Evolutionary conservation across 2,888 invertebrate genomes (phyloP).

Genomic region (Orthosia incerta): DNA sequence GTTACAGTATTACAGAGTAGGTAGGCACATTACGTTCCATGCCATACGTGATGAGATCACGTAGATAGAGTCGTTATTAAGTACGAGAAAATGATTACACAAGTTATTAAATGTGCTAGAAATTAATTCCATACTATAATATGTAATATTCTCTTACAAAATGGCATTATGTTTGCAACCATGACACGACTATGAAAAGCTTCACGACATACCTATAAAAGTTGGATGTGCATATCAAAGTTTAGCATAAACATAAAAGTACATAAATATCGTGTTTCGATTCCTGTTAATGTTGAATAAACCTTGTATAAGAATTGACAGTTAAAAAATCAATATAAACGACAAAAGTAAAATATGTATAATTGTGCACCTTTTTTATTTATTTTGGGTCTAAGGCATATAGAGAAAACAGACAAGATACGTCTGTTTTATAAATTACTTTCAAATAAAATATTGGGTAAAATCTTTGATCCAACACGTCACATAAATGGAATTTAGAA

Average conservation of each 20-base stretch:
- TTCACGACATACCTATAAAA: constrained; percentile 14
- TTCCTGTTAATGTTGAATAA: background rate
- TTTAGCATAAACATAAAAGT: background rate
- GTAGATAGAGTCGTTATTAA: constrained; percentile 64
- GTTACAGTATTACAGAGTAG: constrained; percentile 36
- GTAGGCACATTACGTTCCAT: constrained; percentile 39
- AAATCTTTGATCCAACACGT: background rate
- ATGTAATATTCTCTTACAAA: constrained; percentile 30
- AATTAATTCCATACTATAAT: constrained; percentile 50
- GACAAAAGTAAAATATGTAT: background rate
- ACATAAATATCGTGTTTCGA: background rate
- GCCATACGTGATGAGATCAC: constrained; percentile 74
- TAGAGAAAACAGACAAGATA: background rate
- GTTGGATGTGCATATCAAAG: background rate
- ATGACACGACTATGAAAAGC: constrained; percentile 44
- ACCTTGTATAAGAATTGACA: background rate
- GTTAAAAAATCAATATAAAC: background rate
- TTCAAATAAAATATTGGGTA: background rate
- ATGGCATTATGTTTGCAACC: constrained; percentile 20
- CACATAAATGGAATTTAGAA: background rate
- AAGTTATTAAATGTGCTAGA: constrained; percentile 48
- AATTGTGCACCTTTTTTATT: background rate
- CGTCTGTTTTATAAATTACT: background rate
- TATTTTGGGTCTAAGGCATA: too few species aligned
- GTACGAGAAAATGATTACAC: constrained; percentile 67